phyloP scores from a whole-genome alignment of 1,140 invertebrate species.

The Augochlora pura region DNA sequence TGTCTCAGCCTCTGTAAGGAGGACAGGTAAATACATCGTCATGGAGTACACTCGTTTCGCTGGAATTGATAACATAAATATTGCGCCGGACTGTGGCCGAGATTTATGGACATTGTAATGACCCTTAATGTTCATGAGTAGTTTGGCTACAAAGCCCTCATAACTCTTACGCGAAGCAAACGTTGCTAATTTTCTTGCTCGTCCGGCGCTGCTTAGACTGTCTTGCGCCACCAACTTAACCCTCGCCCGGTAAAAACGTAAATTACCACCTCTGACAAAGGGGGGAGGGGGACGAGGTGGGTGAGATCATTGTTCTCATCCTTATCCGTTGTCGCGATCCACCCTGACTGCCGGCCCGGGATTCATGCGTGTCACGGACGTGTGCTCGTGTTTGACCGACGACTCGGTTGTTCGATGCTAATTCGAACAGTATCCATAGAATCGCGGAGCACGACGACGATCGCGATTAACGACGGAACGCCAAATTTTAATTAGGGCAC shows the following conservation, averaged over 20 bases:
- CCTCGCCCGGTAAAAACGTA: constrained; percentile 59
- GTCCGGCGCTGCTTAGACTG: constrained; percentile 48
- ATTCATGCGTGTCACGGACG: constrained; percentile 27
- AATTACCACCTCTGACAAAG: constrained; percentile 49
- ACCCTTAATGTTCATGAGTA: constrained; percentile 77
- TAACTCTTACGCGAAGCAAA: constrained; percentile 68
- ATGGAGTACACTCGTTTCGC: constrained; percentile 19
- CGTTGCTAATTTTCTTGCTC: constrained; percentile 71
- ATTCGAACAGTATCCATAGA: neutral
- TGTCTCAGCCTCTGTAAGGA: neutral
- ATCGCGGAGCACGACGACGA: neutral
- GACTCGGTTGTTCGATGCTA: neutral
- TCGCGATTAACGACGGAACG: neutral
- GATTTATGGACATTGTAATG: constrained; percentile 77
- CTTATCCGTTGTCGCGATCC: constrained; percentile 44
- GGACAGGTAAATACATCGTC: neutral
- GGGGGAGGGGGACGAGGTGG: constrained; percentile 15
- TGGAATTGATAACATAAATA: constrained; percentile 76
- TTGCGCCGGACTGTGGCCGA: constrained; percentile 67
- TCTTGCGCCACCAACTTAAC: constrained; percentile 45
- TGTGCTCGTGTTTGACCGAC: neutral
- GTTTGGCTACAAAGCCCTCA: constrained; percentile 71
- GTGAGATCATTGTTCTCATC: constrained; percentile 60
- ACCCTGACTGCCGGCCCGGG: constrained; percentile 11
- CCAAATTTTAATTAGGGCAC: neutral